Conservation (phyloP, 2,113 vertebrate species). For the Gila orcuttii region DNA sequence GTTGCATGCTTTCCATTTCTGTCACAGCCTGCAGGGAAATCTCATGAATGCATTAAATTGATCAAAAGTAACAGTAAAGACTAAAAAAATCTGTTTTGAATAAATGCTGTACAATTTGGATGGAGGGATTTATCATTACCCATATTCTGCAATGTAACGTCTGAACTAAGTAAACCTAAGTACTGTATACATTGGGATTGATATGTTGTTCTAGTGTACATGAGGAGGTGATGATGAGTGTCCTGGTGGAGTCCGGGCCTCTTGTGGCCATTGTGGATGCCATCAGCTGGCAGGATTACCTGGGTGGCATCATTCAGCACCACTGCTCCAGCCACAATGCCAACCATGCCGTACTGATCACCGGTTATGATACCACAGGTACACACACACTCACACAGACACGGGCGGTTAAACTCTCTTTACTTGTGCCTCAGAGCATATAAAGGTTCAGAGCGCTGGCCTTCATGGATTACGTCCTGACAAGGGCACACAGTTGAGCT, state of each 20-base stretch:
- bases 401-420: constrained; percentile 43
- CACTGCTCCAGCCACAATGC: constrained; percentile 89
- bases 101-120: not conserved
- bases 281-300: constrained; percentile 94
- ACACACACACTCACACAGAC: constrained; percentile 24
- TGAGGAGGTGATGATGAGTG: constrained; percentile 85
- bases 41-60: too few relatives aligned
- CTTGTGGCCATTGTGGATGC: constrained; percentile 87
- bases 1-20: not conserved
- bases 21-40: too few relatives aligned
- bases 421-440: constrained; percentile 51
- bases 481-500: constrained; percentile 28
- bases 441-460: constrained; percentile 51
- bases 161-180: not conserved
- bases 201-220: constrained; percentile 63
- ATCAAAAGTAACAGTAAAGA: not conserved
- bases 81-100: too few relatives aligned
- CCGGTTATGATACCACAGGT: constrained; percentile 89
- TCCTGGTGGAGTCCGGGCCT: constrained; percentile 82
- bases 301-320: constrained; percentile 91
- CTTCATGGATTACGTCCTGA: constrained; percentile 10
- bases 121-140: not conserved
- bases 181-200: not conserved
- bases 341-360: constrained; percentile 89
- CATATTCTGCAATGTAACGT: not conserved